Evolutionary conservation across 2,888 invertebrate species (phyloP), one percentile per base, ranked within the genome.

Genomic region (Disparrhopalites patrizii): DNA sequence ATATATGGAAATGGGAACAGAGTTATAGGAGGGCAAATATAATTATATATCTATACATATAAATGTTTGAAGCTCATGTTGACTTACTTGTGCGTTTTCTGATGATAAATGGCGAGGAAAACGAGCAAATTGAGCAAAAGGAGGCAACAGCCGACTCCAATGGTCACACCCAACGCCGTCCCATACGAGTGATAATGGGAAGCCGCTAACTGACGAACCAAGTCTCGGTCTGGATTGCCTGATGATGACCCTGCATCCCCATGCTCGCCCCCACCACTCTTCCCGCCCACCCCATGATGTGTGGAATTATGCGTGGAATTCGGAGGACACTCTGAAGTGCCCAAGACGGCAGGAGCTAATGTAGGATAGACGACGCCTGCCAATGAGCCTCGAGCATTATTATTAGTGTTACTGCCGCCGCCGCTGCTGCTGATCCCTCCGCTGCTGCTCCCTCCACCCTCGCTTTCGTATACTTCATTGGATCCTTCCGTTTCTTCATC

Each of bases 161-260:
- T 93, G 27, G 93, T 93, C 30, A 93, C 90, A 7, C 91, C 89
- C 20, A 93, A 81, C 0, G 93, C 93, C 0, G 92, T 91, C 5
- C 92, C 91, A 79, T 93, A 92, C 67, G 90, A 91, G 78, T 91
- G 91, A 77, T 91, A 91, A 76, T 91, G 91, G 70, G 76, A 76
- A 83, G 84, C 76, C 83, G 84, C 51, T 82, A 80, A 0, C 83
- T 83, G 7, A 83, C 83, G 47, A 83, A 73, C 75, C 33, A 73
- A 61, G 58, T 73, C 67, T 23, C 60, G 38, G 23, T 63, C 67
- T 4, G 62, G 62, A 15, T 58, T 56, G 30, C 40, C 31, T 28
- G 33, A 54, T 15, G 55, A 55, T 5, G 47, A 60, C 23, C 55
- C 57, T 25, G 40, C 56, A 38, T 25, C 52, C 33, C 66, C 68